Evolutionary conservation across 2,888 invertebrate genomes (phyloP).

Genomic region (Sacculina carcini): DNA sequence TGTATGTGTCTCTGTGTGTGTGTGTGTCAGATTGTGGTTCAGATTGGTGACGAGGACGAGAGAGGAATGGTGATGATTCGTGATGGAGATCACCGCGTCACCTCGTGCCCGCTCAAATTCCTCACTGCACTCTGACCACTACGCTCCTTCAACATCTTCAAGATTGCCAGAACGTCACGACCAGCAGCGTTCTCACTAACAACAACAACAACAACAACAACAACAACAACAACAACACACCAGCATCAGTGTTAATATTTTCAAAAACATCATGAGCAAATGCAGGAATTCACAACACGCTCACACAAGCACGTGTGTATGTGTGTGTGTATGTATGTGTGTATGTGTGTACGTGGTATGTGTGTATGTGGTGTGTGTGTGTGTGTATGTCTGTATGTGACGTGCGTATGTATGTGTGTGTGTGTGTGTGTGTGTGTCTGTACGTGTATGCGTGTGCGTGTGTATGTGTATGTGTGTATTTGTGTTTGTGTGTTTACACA

Average conservation of each 20-base stretch:
- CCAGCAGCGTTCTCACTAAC: neutral
- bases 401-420: conserved; percentile 1
- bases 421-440: neutral
- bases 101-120: conserved; percentile 76
- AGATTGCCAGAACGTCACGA: neutral
- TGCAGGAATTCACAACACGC: conserved; percentile 1
- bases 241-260: too few species aligned
- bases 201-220: neutral
- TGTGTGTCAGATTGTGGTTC: conserved; percentile 45
- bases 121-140: conserved; percentile 64
- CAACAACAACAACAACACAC: neutral
- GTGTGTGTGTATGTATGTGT: conserved; percentile 3
- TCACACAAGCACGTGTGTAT: neutral
- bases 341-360: neutral
- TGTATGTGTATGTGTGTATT: neutral
- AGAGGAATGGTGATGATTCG: conserved; percentile 85
- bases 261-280: neutral
- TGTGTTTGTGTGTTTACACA: neutral
- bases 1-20: neutral
- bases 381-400: conserved; percentile 1
- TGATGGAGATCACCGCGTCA: conserved; percentile 72
- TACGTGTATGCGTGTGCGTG: neutral
- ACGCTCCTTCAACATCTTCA: neutral
- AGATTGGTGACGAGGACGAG: conserved; percentile 67
- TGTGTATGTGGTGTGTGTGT: too few species aligned